Conservation (phyloP, 2,113 vertebrate species). For the Neolamprologus longior region DNA sequence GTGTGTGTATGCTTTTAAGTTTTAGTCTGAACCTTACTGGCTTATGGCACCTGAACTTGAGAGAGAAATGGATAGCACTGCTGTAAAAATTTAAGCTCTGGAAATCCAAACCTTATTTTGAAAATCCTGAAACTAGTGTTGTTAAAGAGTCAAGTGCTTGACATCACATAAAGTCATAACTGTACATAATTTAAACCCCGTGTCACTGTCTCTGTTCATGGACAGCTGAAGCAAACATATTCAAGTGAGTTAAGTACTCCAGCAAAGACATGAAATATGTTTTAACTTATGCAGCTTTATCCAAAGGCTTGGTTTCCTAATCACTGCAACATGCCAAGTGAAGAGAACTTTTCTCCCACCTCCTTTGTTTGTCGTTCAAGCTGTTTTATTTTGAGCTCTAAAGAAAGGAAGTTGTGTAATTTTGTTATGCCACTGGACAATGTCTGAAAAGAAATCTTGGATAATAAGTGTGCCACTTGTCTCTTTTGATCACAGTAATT, state of each 20-base stretch:
- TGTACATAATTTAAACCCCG: not conserved
- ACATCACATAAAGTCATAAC: not conserved
- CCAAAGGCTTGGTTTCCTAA: not conserved
- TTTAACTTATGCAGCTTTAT: not conserved
- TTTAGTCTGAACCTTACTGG: not conserved
- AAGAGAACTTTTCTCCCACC: not conserved
- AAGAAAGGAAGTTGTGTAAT: not conserved
- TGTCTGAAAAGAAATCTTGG: not conserved
- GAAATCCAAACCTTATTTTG: not conserved
- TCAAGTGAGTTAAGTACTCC: not conserved
- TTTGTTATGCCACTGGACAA: not conserved
- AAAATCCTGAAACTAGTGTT: not conserved
- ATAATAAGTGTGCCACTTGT: not conserved
- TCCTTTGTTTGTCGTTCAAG: not conserved
- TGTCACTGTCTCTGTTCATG: not conserved
- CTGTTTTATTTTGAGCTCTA: not conserved
- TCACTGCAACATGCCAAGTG: not conserved
- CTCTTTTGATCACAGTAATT: not conserved
- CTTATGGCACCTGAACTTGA: not conserved
- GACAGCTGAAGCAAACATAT: not conserved
- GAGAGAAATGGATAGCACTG: not conserved
- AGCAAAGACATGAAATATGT: not conserved
- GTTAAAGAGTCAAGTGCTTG: not conserved
- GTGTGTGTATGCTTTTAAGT: constrained; percentile 60
- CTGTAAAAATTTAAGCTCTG: not conserved